Conservation (phyloP, 2,113 vertebrate species). For the Penelope pileata region DNA sequence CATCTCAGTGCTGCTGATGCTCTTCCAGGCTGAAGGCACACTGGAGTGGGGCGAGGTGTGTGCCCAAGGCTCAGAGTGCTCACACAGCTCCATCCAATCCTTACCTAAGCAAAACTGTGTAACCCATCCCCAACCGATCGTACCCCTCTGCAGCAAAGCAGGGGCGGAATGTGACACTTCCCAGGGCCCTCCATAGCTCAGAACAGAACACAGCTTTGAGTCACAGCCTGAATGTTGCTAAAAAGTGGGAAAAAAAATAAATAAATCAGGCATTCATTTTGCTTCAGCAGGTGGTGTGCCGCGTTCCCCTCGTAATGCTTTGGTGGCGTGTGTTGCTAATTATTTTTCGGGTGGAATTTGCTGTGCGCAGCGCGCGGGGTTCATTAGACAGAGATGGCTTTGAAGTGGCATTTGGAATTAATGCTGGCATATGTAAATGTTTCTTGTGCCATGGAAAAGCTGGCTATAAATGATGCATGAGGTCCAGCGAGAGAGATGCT, state of each 20-base stretch:
- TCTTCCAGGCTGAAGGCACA: neutral
- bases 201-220: slow-evolving; percentile 46
- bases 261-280: slow-evolving; percentile 64
- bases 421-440: slow-evolving; percentile 60
- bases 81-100: neutral
- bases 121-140: neutral
- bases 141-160: neutral
- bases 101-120: neutral
- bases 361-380: neutral
- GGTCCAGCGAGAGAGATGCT: slow-evolving; percentile 36
- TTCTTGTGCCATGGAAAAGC: slow-evolving; percentile 37
- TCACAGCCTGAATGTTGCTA: slow-evolving; percentile 5
- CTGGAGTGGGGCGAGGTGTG: neutral
- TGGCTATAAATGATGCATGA: slow-evolving; percentile 66
- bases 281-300: slow-evolving; percentile 65
- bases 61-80: neutral
- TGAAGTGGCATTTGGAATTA: slow-evolving; percentile 63
- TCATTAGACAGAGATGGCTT: slow-evolving; percentile 66
- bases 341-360: slow-evolving; percentile 64
- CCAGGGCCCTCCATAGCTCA: neutral
- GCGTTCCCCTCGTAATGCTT: slow-evolving; percentile 25
- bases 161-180: neutral
- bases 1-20: neutral
- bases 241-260: slow-evolving; percentile 29
- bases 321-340: slow-evolving; percentile 56